Conservation (phyloP, 2,888 invertebrate species). For the Agriopis aurantiaria region DNA sequence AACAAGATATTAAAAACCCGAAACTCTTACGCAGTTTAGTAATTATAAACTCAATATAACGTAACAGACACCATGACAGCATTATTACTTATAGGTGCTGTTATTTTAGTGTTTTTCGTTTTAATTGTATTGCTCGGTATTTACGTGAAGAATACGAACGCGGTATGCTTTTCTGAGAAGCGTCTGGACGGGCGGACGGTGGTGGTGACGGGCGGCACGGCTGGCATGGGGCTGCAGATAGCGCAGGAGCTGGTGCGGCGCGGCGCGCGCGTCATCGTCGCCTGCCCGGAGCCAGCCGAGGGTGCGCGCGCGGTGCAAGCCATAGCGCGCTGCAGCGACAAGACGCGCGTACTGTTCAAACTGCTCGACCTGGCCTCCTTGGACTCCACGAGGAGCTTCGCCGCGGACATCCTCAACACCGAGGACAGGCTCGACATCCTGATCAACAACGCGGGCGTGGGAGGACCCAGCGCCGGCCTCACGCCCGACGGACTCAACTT, state of each 20-base stretch:
- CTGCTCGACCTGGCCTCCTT: slow-evolving; percentile 90
- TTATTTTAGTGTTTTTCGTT: neutral
- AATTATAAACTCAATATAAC: neutral
- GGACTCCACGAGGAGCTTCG: slow-evolving; percentile 91
- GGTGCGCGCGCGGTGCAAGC: slow-evolving; percentile 77
- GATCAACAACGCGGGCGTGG: slow-evolving; percentile 95
- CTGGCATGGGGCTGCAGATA: slow-evolving; percentile 68
- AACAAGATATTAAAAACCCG: neutral
- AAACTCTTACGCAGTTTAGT: neutral
- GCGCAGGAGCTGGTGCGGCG: slow-evolving; percentile 66
- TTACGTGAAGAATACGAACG: slow-evolving; percentile 34
- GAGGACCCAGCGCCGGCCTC: slow-evolving; percentile 65
- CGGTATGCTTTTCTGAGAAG: slow-evolving; percentile 53
- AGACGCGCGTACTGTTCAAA: slow-evolving; percentile 88
- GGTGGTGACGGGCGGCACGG: slow-evolving; percentile 70
- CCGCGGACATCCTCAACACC: slow-evolving; percentile 89
- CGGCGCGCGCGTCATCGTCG: slow-evolving; percentile 69
- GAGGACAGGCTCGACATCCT: slow-evolving; percentile 91
- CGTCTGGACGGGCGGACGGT: slow-evolving; percentile 58
- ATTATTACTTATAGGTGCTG: neutral
- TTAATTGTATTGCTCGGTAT: slow-evolving; percentile 11
- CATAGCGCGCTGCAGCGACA: slow-evolving; percentile 87
- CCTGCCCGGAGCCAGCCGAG: slow-evolving; percentile 67
- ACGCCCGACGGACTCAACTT: slow-evolving; percentile 93
- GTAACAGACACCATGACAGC: neutral